Base-by-base conservation (phyloP, 1,140 invertebrate species). In the Megalonaias nervosa region DNA sequence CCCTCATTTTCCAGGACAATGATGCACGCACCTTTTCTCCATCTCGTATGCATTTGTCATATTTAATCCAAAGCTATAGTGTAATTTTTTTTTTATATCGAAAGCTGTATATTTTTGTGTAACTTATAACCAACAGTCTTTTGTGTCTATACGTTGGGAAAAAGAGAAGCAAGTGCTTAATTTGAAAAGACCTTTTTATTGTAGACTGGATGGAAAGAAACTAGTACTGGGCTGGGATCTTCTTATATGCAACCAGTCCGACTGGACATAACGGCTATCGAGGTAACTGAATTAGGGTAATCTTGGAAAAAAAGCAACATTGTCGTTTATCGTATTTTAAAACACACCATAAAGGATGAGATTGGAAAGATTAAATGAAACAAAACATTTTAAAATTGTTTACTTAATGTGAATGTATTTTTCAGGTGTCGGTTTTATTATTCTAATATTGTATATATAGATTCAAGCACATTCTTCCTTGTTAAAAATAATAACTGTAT, bases 141-240 rank as follows among this genome's bases (percentile, higher is more conserved):
- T 62, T 9, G 21, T 14, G 60, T 62, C 14, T n/a, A 9, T 9
- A n/a, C 60, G 9, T 23, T 9, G 9, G 9, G 19, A 62, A 23
- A n/a, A 62, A 62, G 9, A 9, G 19, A n/a, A 23, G 14, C 21
- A 23, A 19, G 60, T 23, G 60, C 13, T 62, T n/a, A 62, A n/a
- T 62, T 62, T 62, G 38, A 48, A 48, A 48, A 48, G 21, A 62
- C 21, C 0, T 62, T 62, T 64, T 55, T 21, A 19, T 21, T 31
- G 11, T 48, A 78, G 76, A 66, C 73, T 61, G 60, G 67, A 4
- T 78, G 76, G 76, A 73, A 67, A 61, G 76, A 78, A 31, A 78
- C 61, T 2, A 78, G 76, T 55, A 64, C 68, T 57, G 76, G 76
- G 5, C 21, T 78, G 14, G 76, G 74, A 26, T 67, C 71, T 23